phyloP scores from a whole-genome alignment of 2,113 vertebrate species.

The Egretta garzetta region DNA sequence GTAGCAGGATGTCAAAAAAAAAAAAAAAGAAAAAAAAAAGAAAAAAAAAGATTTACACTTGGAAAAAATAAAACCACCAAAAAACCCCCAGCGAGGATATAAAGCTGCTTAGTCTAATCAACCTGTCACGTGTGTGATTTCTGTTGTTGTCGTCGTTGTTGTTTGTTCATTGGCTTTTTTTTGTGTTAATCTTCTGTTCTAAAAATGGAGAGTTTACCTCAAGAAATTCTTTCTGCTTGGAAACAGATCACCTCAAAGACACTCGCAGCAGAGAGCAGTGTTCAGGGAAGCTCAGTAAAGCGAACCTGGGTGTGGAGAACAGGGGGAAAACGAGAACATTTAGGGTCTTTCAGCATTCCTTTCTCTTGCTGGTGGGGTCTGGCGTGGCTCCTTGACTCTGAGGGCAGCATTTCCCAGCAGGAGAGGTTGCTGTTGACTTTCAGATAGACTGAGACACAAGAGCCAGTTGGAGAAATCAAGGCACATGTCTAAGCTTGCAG shows the following conservation, averaged over 20 bases:
- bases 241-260: slow-evolving; percentile 57
- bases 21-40: not conserved
- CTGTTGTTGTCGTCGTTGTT: not conserved
- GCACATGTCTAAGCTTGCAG: not conserved
- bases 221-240: slow-evolving; percentile 73
- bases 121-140: slow-evolving; percentile 28
- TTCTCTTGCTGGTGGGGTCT: not conserved
- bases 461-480: not conserved
- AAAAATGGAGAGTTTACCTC: slow-evolving; percentile 77
- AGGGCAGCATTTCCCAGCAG: not conserved
- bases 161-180: slow-evolving; percentile 14
- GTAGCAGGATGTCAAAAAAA: not conserved
- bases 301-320: not conserved
- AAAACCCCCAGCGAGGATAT: not conserved
- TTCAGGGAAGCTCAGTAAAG: slow-evolving; percentile 15
- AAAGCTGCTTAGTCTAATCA: slow-evolving; percentile 35
- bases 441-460: not conserved
- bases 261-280: not conserved
- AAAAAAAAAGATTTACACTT: not conserved
- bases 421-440: not conserved
- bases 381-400: not conserved
- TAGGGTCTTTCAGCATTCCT: not conserved
- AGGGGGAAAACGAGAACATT: not conserved
- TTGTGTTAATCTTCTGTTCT: slow-evolving; percentile 58
- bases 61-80: not conserved